These are phyloP conservation scores for Bombus confusus DNA, from an alignment of 1,140 invertebrate genomes.

Conservation along the genomic window DNA sequence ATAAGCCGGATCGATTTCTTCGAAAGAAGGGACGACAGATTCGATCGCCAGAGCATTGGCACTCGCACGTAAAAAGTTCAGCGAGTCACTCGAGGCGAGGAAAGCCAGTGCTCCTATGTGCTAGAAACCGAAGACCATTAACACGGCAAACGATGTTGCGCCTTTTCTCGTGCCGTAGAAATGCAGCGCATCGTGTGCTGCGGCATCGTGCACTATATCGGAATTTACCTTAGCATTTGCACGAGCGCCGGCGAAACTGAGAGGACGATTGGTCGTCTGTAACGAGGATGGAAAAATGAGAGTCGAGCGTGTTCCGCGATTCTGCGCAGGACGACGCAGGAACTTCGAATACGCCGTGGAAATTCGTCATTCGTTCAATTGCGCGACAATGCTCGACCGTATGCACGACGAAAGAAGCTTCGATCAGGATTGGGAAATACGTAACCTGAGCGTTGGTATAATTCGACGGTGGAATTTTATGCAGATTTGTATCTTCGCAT, in stretches of 20 bases:
- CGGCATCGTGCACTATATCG: constrained; percentile 61
- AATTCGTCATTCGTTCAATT: too few relatives aligned
- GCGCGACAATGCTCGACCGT: too few relatives aligned
- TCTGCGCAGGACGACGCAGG: too few relatives aligned
- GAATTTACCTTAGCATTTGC: constrained; percentile 50
- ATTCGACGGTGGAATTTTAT: too few relatives aligned
- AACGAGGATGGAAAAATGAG: too few relatives aligned
- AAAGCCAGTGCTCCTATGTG: constrained; percentile 52
- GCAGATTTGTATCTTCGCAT: too few relatives aligned
- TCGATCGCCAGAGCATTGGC: constrained; percentile 4
- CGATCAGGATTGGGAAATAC: too few relatives aligned
- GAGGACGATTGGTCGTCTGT: constrained; percentile 3
- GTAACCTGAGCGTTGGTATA: too few relatives aligned
- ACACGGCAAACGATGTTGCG: constrained; percentile 13
- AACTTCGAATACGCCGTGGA: too few relatives aligned
- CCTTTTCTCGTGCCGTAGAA: constrained; percentile 30
- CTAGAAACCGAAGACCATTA: constrained; percentile 48
- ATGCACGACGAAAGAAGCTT: too few relatives aligned
- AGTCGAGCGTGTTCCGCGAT: too few relatives aligned
- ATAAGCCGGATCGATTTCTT: neutral
- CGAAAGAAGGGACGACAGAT: constrained; percentile 17
- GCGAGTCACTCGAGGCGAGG: constrained; percentile 35
- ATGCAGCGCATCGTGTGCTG: constrained; percentile 7
- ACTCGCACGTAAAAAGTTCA: constrained; percentile 48
- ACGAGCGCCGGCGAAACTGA: neutral